Base-by-base conservation (phyloP, 1,140 invertebrate genomes). In the Drosophila eugracilis region DNA sequence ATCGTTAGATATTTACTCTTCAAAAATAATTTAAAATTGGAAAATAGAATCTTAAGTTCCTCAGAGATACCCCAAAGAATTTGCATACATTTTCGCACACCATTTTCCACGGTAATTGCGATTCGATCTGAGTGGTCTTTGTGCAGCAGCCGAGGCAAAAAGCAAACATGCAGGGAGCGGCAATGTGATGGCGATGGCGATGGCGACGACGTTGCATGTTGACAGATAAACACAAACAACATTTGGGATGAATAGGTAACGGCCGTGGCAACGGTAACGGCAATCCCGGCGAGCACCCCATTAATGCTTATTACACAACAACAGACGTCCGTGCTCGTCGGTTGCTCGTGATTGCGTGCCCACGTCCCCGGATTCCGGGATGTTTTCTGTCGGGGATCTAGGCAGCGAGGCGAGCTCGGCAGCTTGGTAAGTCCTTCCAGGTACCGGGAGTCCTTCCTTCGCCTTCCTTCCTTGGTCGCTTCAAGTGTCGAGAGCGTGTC, bases 161-260 rank as follows among this genome's bases (percentile, higher is more conserved):
- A 39, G 48, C 62, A 66, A 63, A 48, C 62, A 66, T 66, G 62
- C 67, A 71, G 67, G 65, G 49, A 55, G 72, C 47, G 60, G 28
- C 36, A 47, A 9, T 39, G 36, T 9, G 28, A 49, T 19, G 42
- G 22, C 36, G 52, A 65, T 74, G 67, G 71, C 75, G 63, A 62
- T 53, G 73, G 54, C 60, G 73, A 67, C 60, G 67, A 71, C 81
- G 77, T 65, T 86, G 81, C 77, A 86, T 81, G 81, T 86, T 85
- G 81, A 85, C 81, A 85, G 81, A 85, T 85, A 85, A 86, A 86
- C 81, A 85, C 84, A 80, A 80, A 86, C 77, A 86, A 85, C 76
- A 59, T 80, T 80, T 44, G 66, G 49, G 72, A 77, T 86, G 77
- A 85, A 80, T 86, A 85, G 73, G 71, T 75, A 75, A 66, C 62